Evolutionary conservation across 2,113 vertebrate genomes (phyloP), one percentile per base, ranked within the genome.

Genomic region (Oryzias woworae): DNA sequence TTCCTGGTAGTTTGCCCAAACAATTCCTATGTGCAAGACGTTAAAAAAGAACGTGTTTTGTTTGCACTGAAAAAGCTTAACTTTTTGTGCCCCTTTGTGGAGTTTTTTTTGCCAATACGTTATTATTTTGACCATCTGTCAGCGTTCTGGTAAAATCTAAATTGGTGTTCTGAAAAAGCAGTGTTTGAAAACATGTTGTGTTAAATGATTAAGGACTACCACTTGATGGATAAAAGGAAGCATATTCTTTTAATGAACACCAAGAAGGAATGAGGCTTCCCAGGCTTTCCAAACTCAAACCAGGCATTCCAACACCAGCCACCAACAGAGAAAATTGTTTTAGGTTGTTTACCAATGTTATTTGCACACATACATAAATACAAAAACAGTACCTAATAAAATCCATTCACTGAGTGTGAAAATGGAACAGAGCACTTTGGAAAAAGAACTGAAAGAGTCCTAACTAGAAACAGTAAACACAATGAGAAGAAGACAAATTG

Each of bases 311-410:
- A 54, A 59, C 54, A 26, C 52, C 36, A 58, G 72, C 73, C 81
- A 80, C 85, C 82, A 69, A 71, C 82, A 60, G 82, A 77, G 80
- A 83, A 84, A 85, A 90, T 82, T 78, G 70, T 80, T 57, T 83
- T 71, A 44, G 71, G 73, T 62, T 78, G 63, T 81, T 83, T 84
- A 77, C 56, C 36, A 62, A 62, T 71, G 70, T 41, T 28, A 47
- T 41, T 16, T 36, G 56, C 46, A 31, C 48, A 62, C 66, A 28
- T 45, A 63, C 36, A 66, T n/a, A 54, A 20, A 71, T 43, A 66
- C 62, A 65, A 31, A 53, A 53, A 45, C 4, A 60, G 82, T 22
- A 13, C 58, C 71, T 61, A 54, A 81, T 83, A 66, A 80, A 85
- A 80, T 55, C 52, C 69, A 14, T 41, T 62, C 54, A 57, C 36